Percentiles rank a stretch among this genome's conserved stretches.
Conservation (phyloP, 2,797 vertebrate genomes). For the Liparis tanakae region DNA sequence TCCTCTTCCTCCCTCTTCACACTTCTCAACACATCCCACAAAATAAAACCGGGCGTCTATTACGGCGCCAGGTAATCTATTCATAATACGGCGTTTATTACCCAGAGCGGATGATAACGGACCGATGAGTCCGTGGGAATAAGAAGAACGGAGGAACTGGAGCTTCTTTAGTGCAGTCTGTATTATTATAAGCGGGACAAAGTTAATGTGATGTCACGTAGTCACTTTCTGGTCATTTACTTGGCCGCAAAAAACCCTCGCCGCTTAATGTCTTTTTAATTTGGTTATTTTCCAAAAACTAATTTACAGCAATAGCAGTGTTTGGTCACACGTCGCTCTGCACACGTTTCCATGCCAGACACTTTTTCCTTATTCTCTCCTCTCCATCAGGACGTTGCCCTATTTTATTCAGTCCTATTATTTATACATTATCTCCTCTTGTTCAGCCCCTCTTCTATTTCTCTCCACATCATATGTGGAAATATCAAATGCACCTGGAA, state of each 20-base stretch:
- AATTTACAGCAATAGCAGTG: conserved; percentile 4
- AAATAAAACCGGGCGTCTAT: background rate
- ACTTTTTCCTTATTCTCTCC: background rate
- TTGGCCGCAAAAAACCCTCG: background rate
- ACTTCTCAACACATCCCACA: background rate
- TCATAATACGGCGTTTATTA: conserved; percentile 28
- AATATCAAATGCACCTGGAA: background rate
- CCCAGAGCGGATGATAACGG: conserved; percentile 19
- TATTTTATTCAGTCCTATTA: background rate
- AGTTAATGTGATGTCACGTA: conserved; percentile 14
- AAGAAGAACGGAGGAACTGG: conserved; percentile 10
- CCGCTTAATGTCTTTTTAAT: conserved; percentile 14
- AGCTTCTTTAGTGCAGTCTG: conserved; percentile 10
- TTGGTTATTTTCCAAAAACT: conserved; percentile 3
- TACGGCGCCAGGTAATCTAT: conserved; percentile 6
- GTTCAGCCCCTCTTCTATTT: background rate
- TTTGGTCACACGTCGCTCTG: background rate
- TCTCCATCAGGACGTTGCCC: background rate
- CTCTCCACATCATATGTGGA: background rate
- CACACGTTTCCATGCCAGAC: background rate
- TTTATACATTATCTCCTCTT: background rate
- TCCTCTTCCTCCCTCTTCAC: conserved; percentile 19
- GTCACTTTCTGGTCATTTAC: conserved; percentile 2
- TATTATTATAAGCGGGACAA: conserved; percentile 12
- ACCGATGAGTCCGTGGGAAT: conserved; percentile 18